Evolutionary conservation across 1,140 invertebrate genomes (phyloP).

Genomic region (Euwallacea similis): DNA sequence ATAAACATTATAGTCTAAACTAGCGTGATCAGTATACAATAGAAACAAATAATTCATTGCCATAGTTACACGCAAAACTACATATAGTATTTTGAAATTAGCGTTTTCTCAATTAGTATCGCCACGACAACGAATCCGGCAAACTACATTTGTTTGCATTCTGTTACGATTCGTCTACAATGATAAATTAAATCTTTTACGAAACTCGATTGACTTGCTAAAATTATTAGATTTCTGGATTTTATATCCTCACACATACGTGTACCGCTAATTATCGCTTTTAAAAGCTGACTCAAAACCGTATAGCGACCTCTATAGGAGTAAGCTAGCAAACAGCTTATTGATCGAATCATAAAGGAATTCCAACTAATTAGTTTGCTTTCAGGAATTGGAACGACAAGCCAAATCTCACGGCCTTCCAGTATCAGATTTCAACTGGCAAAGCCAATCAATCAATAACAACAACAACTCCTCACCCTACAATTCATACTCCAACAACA

Average conservation of each 20-base stretch:
- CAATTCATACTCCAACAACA: constrained; percentile 47
- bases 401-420: constrained; percentile 70
- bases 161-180: constrained; percentile 13
- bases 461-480: constrained; percentile 38
- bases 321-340: neutral
- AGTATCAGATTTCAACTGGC: constrained; percentile 62
- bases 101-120: constrained; percentile 16
- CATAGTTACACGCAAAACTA: constrained; percentile 23
- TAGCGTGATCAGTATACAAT: constrained; percentile 17
- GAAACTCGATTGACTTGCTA: constrained; percentile 18
- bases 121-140: constrained; percentile 16
- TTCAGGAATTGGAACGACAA: constrained; percentile 71
- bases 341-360: neutral
- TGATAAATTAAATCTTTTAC: constrained; percentile 13
- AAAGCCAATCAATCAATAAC: constrained; percentile 45
- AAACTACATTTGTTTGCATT: constrained; percentile 23
- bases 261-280: constrained; percentile 10
- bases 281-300: too few relatives aligned
- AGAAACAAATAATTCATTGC: constrained; percentile 19
- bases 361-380: neutral
- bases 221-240: constrained; percentile 12
- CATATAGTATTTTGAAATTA: constrained; percentile 25
- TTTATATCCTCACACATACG: constrained; percentile 2
- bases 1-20: neutral
- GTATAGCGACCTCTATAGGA: neutral